Base-by-base conservation (phyloP, 2,888 invertebrate genomes). In the Nineta flava region DNA sequence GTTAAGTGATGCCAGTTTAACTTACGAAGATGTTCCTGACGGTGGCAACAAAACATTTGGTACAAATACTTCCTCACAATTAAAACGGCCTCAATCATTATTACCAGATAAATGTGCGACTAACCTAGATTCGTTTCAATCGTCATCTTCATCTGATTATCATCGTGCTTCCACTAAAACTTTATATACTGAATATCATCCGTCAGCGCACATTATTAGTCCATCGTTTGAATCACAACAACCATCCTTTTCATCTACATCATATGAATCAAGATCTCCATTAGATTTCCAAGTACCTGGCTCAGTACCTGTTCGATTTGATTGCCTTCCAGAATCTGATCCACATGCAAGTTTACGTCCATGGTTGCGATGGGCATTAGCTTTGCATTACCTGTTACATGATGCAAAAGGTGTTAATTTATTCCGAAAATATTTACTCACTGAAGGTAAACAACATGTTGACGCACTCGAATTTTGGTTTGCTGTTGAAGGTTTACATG, bases 401-500 rank as follows among this genome's bases (percentile, higher is more conserved):
- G 94, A 95, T 71, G 79, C 82, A 56, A 88, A 92, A 65, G 95
- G 95, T 53, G 87, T 91, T 57, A 80, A 83, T 53, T 73, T 92
- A 62, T 94, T 93, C 73, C 82, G 83, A 66, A 77, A 77, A 68
- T 88, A 84, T 70, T 78, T 88, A 61, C 76, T 81, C 65, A 79
- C 81, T 59, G 87, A 88, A 66, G 85, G 83, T 60, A 79, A 76
- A 55, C 76, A 79, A 62, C 81, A 85, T 68, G 81, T 83, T 57
- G 84, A 86, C 69, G 78, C 86, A 49, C 77, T 91, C 61, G 82
- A 86, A 69, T 95, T 95, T 73, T 93, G 90, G 81, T 94, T 93
- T 72, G 94, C 93, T 48, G 90, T 90, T 68, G 85, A 88, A 65
- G 87, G 90, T 49, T 77, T 88, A 59, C 83, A 85, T 59, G 85